Conservation (phyloP, 2,113 vertebrate species). For the Orthonyx spaldingii region DNA sequence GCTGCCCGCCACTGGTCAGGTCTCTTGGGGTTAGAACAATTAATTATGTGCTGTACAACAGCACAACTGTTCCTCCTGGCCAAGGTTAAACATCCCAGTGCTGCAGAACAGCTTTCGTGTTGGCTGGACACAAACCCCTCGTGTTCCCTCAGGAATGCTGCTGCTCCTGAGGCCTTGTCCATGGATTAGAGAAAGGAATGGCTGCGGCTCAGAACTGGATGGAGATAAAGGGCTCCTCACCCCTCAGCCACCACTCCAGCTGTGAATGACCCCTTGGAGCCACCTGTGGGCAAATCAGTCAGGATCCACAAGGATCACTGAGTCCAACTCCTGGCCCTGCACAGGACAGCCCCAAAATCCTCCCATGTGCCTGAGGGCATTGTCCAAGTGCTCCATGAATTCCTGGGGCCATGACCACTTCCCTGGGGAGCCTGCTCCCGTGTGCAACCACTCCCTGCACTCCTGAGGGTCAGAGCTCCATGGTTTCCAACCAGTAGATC, state of each 20-base stretch:
- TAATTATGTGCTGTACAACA: neutral
- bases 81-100: constrained; percentile 28
- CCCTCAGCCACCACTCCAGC: neutral
- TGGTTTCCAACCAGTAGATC: neutral
- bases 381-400: neutral
- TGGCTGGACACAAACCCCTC: neutral
- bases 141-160: neutral
- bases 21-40: neutral
- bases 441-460: neutral
- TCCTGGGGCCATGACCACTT: neutral
- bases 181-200: neutral
- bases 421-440: neutral
- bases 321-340: neutral
- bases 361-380: no score
- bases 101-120: neutral
- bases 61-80: neutral
- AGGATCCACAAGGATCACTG: neutral
- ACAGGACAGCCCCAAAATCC: neutral
- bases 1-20: neutral
- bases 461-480: neutral
- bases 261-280: neutral
- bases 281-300: neutral
- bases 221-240: neutral
- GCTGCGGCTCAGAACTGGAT: neutral
- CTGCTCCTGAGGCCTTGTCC: neutral